Base-by-base conservation (phyloP, 2,797 vertebrate genomes). In the Cyprinodon diabolis region DNA sequence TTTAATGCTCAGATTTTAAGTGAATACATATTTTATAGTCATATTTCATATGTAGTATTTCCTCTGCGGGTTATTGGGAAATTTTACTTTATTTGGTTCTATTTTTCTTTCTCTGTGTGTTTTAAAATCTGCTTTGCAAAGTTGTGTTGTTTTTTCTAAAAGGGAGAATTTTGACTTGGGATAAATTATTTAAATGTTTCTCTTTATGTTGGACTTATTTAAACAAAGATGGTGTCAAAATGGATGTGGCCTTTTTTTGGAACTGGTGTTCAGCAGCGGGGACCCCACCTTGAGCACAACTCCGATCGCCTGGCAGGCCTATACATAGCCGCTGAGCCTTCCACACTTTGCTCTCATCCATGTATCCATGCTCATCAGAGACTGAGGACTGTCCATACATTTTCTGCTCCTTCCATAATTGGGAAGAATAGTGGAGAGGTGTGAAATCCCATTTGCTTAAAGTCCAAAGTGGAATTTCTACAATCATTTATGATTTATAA, bases 111-210 rank as follows among this genome's bases (percentile, higher is more conserved):
- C 72, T 30, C 56, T n/a, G 68, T 69, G 7, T 78, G 40, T 73
- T 79, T 84, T 80, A 58, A 58, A 65, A 74, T 30, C 60, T 23
- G 48, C 7, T 6, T 51, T 85, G 72, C 76, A 45, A 83, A 75
- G 15, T 83, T 82, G 12, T 76, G 15, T 75, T 85, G 78, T 60
- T 87, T 89, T 87, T 85, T 40, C 74, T 80, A 84, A 82, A 5
- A 21, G 83, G 83, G 82, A 71, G 79, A 75, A 57, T 76, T n/a
- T 65, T 65, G 0, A 70, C 57, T 85, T 87, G 74, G 68, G 91
- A 89, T 92, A 89, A 86, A 90, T 89, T 91, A 93, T 92, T 90
- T 84, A 75, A 84, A 70, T 69, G 75, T 73, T 57, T 79, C n/a
- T 82, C 67, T 71, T 76, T 19, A 55, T 75, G 56, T 77, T 47